Evolutionary conservation across 1,140 invertebrate species (phyloP).

Genomic region (Daktulosphaira vitifoliae): DNA sequence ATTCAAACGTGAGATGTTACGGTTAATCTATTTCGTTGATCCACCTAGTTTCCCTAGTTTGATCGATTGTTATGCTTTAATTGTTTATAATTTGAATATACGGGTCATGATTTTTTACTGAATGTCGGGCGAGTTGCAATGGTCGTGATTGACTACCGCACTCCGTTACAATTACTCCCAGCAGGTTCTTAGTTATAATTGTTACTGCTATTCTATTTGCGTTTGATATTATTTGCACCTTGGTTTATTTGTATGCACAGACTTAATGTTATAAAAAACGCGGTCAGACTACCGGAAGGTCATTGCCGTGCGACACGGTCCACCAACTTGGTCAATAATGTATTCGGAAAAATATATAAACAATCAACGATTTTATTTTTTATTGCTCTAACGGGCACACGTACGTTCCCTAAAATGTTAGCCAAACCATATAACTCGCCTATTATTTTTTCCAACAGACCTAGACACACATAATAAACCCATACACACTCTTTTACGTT

Average conservation of each 20-base stretch:
- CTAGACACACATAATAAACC: background rate
- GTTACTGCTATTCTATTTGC: too few species aligned
- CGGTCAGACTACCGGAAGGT: conserved; percentile 9
- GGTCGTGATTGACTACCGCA: too few species aligned
- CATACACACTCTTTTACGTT: background rate
- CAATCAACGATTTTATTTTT: conserved; percentile 1
- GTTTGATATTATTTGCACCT: background rate
- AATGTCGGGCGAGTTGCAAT: too few species aligned
- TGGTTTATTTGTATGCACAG: background rate
- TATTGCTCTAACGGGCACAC: background rate
- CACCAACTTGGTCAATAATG: conserved; percentile 1
- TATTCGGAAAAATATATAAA: background rate
- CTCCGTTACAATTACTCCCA: too few species aligned
- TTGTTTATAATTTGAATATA: too few species aligned
- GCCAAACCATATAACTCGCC: background rate
- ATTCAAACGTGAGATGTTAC: too few species aligned
- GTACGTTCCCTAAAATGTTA: background rate
- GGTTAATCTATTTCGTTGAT: too few species aligned
- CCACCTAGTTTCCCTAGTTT: too few species aligned
- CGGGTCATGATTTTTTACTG: too few species aligned
- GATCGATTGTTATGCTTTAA: too few species aligned
- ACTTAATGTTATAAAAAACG: conserved; percentile 7
- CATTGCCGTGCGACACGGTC: background rate
- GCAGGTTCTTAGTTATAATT: too few species aligned
- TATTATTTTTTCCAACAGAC: too few species aligned